These are phyloP conservation scores for Bos taurus DNA, from an alignment of 2,113 vertebrate genomes.

Conservation along the genomic window ARS-UCD2.0 NC_037339.1:75448501-75449000, in stretches of 20 bases:
- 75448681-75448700: no score
- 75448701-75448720: neutral
- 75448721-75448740: neutral
- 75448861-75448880: neutral
- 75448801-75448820: neutral
- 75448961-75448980: neutral
- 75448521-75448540: neutral
- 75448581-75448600: neutral
- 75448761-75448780: accelerated
- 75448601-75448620: accelerated
- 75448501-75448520: neutral
- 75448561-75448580: accelerated
- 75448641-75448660: neutral
- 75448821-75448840: neutral
- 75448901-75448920: neutral
- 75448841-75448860: neutral
- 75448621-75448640: neutral
- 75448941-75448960: neutral
- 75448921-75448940: neutral
- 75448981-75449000: neutral
- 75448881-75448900: neutral
- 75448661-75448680: no score
- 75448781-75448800: neutral
- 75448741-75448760: neutral
- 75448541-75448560: neutral